Conservation (phyloP, 2,888 invertebrate species). For the Chesias legatella region DNA sequence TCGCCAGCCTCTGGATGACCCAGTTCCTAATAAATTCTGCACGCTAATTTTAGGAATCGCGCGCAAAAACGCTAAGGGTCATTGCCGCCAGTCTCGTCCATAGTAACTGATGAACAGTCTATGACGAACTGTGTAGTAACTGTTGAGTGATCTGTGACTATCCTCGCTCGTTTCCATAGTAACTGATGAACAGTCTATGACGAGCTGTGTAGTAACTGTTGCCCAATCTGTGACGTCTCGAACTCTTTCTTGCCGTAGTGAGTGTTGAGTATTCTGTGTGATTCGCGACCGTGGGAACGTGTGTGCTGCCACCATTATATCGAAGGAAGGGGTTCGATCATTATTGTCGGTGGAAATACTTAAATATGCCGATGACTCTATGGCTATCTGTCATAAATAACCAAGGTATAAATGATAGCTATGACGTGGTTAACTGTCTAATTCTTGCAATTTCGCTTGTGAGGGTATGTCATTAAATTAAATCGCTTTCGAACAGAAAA, state of each 20-base stretch:
- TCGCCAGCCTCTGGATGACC: conserved; percentile 18
- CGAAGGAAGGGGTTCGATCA: conserved; percentile 2
- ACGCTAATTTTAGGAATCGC: conserved; percentile 20
- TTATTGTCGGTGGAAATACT: neutral
- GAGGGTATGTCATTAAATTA: no score
- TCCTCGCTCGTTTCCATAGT: conserved; percentile 7
- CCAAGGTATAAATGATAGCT: no score
- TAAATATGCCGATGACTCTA: no score
- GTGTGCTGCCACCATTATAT: conserved; percentile 4
- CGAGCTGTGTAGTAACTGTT: neutral
- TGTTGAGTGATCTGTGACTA: neutral
- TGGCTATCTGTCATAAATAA: no score
- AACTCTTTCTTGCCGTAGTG: neutral
- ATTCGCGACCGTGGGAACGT: conserved; percentile 13
- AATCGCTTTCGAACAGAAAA: no score
- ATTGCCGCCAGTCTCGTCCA: conserved; percentile 5
- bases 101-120: conserved; percentile 9
- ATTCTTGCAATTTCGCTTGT: no score
- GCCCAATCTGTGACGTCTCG: no score
- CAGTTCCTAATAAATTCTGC: conserved; percentile 6
- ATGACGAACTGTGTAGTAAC: neutral
- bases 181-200: conserved; percentile 9
- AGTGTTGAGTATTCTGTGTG: conserved; percentile 11
- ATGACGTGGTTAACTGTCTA: no score
- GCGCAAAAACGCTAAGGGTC: conserved; percentile 16